These are phyloP conservation scores for Diadegma fenestrale DNA, from an alignment of 2,888 invertebrate genomes.

Conservation along the genomic window DNA sequence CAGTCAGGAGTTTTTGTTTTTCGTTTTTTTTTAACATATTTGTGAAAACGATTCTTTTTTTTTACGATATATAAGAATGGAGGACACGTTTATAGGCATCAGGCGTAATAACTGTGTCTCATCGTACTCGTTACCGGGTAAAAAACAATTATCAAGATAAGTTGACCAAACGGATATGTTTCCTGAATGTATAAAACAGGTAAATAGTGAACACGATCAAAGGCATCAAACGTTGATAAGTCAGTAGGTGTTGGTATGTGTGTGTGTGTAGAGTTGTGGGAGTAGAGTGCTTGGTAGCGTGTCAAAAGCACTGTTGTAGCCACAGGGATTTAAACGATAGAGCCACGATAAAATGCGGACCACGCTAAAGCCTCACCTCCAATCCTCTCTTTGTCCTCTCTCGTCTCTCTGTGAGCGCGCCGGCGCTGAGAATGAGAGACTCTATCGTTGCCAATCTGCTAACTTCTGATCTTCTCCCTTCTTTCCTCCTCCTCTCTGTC, in stretches of 20 bases:
- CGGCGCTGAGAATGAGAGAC: conserved; percentile 65
- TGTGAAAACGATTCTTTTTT: too few relatives aligned
- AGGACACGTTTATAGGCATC: too few relatives aligned
- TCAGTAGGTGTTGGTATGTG: neutral
- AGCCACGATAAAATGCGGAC: conserved; percentile 76
- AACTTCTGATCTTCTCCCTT: conserved; percentile 67
- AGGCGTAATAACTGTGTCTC: too few relatives aligned
- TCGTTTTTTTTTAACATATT: too few relatives aligned
- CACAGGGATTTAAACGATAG: conserved; percentile 75
- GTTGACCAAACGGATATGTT: neutral
- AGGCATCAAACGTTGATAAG: conserved; percentile 34
- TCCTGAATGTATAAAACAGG: conserved; percentile 3
- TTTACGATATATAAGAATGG: too few relatives aligned
- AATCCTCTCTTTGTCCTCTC: conserved; percentile 25
- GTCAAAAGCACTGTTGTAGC: conserved; percentile 66
- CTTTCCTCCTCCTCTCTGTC: conserved; percentile 13
- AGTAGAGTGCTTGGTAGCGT: conserved; percentile 63
- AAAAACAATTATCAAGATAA: too few relatives aligned
- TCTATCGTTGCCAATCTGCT: conserved; percentile 77
- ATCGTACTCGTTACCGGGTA: too few relatives aligned
- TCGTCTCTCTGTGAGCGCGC: conserved; percentile 20
- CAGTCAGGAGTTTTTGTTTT: too few relatives aligned
- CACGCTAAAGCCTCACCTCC: conserved; percentile 72
- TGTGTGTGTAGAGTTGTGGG: conserved; percentile 41
- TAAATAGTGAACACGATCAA: conserved; percentile 38